phyloP scores from a whole-genome alignment of 2,888 invertebrate species.

The Teleiodes luculella region DNA sequence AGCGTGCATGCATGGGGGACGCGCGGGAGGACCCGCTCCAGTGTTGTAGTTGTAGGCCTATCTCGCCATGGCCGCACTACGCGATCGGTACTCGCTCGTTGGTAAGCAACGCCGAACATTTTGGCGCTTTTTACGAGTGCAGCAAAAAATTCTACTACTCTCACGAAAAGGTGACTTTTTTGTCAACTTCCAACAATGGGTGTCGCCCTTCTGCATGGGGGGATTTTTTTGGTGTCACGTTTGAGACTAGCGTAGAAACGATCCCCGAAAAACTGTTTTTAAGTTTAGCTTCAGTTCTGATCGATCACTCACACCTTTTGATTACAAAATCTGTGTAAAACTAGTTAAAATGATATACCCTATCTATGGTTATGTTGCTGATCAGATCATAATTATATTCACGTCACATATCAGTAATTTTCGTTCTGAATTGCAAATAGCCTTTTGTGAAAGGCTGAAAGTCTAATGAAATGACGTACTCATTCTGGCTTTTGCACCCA shows the following conservation, averaged over 20 bases:
- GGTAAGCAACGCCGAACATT: slow-evolving; percentile 55
- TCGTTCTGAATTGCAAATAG: slow-evolving; percentile 13
- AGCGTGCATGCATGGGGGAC: slow-evolving; percentile 59
- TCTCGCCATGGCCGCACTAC: slow-evolving; percentile 34
- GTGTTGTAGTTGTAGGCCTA: slow-evolving; percentile 35
- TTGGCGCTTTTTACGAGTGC: slow-evolving; percentile 51
- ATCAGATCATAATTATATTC: no score
- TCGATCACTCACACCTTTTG: no score
- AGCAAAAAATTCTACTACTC: slow-evolving; percentile 40
- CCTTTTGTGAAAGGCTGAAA: slow-evolving; percentile 17
- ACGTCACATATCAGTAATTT: not conserved
- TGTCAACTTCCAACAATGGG: slow-evolving; percentile 57
- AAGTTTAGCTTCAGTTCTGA: not conserved
- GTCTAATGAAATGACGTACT: slow-evolving; percentile 18
- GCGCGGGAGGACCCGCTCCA: slow-evolving; percentile 35
- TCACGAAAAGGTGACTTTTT: slow-evolving; percentile 34
- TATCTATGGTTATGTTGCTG: no score
- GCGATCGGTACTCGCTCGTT: slow-evolving; percentile 33
- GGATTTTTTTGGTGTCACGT: slow-evolving; percentile 37
- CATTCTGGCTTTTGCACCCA: slow-evolving; percentile 19
- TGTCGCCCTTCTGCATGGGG: slow-evolving; percentile 55
- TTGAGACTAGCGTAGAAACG: not conserved
- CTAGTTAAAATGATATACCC: no score
- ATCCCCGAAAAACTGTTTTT: not conserved
- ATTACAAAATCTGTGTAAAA: no score